phyloP scores from a whole-genome alignment of 2,797 vertebrate genomes.

The Bufotes viridis region DNA sequence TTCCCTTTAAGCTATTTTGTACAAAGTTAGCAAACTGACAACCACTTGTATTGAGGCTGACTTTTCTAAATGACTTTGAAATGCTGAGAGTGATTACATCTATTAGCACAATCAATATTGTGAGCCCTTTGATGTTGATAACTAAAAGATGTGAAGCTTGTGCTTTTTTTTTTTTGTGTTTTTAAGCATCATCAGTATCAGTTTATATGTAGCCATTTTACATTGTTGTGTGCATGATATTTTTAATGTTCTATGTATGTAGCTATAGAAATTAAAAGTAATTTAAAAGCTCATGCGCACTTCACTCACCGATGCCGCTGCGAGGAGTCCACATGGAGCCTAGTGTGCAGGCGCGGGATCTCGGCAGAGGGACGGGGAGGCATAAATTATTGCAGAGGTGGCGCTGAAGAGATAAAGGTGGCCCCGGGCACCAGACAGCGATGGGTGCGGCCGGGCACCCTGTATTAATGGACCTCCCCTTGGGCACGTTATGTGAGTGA shows the following conservation, averaged over 20 bases:
- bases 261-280: neutral
- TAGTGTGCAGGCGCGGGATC: too few relatives aligned
- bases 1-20: slow-evolving; percentile 5
- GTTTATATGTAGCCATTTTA: neutral
- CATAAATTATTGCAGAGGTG: too few relatives aligned
- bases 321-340: too few relatives aligned
- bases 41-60: slow-evolving; percentile 20
- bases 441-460: too few relatives aligned
- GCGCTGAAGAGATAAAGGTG: too few relatives aligned
- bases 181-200: neutral
- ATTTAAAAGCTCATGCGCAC: too few relatives aligned
- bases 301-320: too few relatives aligned
- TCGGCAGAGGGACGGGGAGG: too few relatives aligned
- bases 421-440: too few relatives aligned
- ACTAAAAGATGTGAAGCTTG: neutral
- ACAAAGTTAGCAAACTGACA: slow-evolving; percentile 4
- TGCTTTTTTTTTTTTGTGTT: neutral
- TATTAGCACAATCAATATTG: slow-evolving; percentile 27
- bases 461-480: too few relatives aligned
- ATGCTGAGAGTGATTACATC: slow-evolving; percentile 27
- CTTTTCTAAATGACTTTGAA: slow-evolving; percentile 51
- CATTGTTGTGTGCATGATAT: neutral
- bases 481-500: too few relatives aligned
- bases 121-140: neutral
- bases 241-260: neutral